Evolutionary conservation across 2,113 vertebrate species (phyloP).

Genomic region (Ciconia maguari): DNA sequence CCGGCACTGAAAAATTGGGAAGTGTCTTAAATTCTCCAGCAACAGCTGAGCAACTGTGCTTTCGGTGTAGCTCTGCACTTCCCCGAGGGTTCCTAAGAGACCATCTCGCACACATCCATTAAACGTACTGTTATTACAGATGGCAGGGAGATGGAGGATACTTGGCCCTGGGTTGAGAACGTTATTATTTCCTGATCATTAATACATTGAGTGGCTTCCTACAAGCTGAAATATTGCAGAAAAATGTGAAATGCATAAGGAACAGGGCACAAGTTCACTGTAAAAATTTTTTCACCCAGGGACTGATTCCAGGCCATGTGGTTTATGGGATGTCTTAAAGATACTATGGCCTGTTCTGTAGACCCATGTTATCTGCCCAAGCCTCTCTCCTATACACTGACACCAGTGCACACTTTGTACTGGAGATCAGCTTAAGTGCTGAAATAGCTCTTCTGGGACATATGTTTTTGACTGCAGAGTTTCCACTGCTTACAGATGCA

Average conservation of each 20-base stretch:
- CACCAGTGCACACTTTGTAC: not conserved
- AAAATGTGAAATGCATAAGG: not conserved
- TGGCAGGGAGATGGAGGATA: not conserved
- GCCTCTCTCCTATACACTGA: not conserved
- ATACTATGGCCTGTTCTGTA: not conserved
- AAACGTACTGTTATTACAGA: not conserved
- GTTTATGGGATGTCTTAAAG: not conserved
- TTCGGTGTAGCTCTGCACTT: not conserved
- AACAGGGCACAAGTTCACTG: not conserved
- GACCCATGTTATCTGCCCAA: fast-evolving
- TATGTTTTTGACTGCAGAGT: not conserved
- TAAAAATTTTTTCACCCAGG: not conserved
- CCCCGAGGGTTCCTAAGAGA: not conserved
- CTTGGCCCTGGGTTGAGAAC: conserved; percentile 14
- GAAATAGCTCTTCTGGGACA: not conserved
- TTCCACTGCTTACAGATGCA: not conserved
- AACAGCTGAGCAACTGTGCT: not conserved
- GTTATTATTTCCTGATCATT: conserved; percentile 7
- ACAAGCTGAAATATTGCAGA: not conserved
- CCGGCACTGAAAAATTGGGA: not conserved
- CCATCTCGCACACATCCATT: not conserved
- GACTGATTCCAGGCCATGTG: not conserved
- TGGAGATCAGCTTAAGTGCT: not conserved
- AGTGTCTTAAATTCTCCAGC: not conserved
- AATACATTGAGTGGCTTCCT: not conserved